phyloP scores from a whole-genome alignment of 2,113 vertebrate species.

The Actenoides hombroni region DNA sequence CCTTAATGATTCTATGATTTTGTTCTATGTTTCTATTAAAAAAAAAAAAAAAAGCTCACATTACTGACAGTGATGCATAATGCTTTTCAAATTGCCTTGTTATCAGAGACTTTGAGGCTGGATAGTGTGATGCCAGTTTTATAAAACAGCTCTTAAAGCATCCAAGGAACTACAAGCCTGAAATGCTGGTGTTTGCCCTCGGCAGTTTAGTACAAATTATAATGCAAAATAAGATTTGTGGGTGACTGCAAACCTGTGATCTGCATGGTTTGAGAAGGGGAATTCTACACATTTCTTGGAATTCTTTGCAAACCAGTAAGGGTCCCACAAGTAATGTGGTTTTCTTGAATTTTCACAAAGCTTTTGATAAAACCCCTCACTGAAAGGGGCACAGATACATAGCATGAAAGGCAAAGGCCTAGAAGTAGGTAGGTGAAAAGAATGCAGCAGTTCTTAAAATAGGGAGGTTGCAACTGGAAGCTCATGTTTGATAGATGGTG shows the following conservation, averaged over 20 bases:
- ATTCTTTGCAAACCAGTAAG: neutral
- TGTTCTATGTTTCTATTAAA: too few species aligned
- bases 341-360: neutral
- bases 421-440: neutral
- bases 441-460: neutral
- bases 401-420: neutral
- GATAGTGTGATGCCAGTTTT: neutral
- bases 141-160: neutral
- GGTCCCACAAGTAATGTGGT: neutral
- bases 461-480: neutral
- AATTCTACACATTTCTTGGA: neutral
- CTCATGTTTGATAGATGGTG: neutral
- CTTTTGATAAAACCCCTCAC: neutral
- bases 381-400: neutral
- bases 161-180: neutral
- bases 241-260: neutral
- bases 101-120: neutral
- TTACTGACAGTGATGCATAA: neutral
- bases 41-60: neutral
- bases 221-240: neutral
- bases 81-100: neutral
- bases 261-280: neutral
- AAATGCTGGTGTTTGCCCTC: neutral
- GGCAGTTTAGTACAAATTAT: neutral
- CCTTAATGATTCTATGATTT: too few species aligned